Percentiles rank a stretch among this genome's conserved stretches.
phyloP scores from a whole-genome alignment of 1,140 invertebrate genomes.

The Latrodectus geometricus region DNA sequence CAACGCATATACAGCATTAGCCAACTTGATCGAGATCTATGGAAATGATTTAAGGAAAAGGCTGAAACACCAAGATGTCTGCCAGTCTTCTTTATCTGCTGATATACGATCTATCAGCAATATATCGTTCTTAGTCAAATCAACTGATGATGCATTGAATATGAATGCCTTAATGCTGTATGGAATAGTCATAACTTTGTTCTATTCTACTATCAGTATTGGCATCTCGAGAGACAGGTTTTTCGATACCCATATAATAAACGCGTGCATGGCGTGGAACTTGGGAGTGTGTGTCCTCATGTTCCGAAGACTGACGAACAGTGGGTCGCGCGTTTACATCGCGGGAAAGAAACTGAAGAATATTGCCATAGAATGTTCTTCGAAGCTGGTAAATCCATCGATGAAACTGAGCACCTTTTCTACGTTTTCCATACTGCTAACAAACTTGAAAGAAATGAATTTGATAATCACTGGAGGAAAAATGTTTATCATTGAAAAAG shows the following conservation, averaged over 20 bases:
- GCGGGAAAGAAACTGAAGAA: neutral
- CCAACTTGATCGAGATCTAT: constrained; percentile 1
- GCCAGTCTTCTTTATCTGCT: neutral
- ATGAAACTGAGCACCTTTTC: neutral
- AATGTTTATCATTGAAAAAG: constrained; percentile 41
- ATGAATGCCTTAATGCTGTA: neutral
- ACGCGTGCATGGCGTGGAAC: constrained; percentile 3
- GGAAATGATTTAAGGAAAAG: neutral
- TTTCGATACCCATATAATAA: constrained; percentile 3
- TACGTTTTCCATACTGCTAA: constrained; percentile 2
- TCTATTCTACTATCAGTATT: constrained; percentile 18
- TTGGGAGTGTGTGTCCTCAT: neutral
- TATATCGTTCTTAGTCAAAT: neutral
- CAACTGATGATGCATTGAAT: neutral
- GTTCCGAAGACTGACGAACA: constrained; percentile 7
- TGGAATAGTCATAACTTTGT: constrained; percentile 3
- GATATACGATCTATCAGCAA: neutral
- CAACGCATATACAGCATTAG: neutral
- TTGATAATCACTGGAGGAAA: constrained; percentile 2
- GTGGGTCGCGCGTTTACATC: neutral
- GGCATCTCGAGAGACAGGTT: constrained; percentile 1
- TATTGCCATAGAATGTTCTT: neutral
- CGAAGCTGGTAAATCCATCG: neutral
- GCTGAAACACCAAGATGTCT: neutral
- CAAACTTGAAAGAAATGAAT: constrained; percentile 4